phyloP scores from a whole-genome alignment of 2,797 vertebrate species.

The Platyrinchus mystaceus region DNA sequence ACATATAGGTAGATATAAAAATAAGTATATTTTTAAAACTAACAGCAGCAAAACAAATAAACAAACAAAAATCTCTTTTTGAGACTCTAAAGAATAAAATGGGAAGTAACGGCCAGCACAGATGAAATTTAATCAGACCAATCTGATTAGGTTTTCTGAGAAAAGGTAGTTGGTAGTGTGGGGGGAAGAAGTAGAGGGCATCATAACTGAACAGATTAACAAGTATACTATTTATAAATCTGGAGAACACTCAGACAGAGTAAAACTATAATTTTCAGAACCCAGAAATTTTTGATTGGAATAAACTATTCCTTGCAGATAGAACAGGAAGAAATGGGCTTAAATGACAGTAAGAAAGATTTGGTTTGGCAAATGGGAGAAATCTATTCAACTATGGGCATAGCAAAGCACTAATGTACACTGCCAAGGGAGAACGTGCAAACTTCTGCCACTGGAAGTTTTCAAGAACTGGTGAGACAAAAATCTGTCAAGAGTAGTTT shows the following conservation, averaged over 20 bases:
- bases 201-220: background rate
- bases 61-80: background rate
- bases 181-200: background rate
- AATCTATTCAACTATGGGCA: background rate
- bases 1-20: background rate
- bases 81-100: background rate
- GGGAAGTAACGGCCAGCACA: background rate
- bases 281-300: background rate
- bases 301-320: background rate
- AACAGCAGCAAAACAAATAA: background rate
- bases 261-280: background rate
- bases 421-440: background rate
- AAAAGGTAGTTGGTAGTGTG: background rate
- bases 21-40: background rate
- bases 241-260: background rate
- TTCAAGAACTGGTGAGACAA: constrained; percentile 14
- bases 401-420: background rate
- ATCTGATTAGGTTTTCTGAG: background rate
- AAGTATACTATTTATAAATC: background rate
- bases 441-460: constrained; percentile 20
- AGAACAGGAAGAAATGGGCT: background rate
- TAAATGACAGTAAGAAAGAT: constrained; percentile 17
- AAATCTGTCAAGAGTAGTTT: constrained; percentile 25
- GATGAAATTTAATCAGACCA: background rate
- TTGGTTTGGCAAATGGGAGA: background rate